These are phyloP conservation scores for Loripinus fragilis DNA, from an alignment of 2,888 invertebrate species.

Conservation along the genomic window DNA sequence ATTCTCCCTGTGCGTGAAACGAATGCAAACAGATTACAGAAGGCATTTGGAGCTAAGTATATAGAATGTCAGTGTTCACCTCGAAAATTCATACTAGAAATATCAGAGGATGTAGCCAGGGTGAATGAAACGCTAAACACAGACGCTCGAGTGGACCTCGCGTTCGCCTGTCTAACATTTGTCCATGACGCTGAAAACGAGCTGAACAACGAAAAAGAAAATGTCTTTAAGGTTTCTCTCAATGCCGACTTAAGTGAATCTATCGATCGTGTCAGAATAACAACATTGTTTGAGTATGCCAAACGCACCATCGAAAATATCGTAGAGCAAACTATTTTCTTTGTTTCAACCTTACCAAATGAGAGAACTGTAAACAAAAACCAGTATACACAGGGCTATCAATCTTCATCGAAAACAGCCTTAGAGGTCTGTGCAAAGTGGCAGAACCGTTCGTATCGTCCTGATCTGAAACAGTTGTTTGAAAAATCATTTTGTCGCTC, in stretches of 20 bases:
- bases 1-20: slow-evolving; percentile 46
- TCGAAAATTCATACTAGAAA: slow-evolving; percentile 66
- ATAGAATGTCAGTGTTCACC: slow-evolving; percentile 64
- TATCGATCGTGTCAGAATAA: slow-evolving; percentile 42
- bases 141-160: background rate
- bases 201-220: slow-evolving; percentile 48
- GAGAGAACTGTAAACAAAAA: slow-evolving; percentile 17
- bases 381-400: too few relatives aligned
- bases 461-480: slow-evolving; percentile 25
- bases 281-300: slow-evolving; percentile 61
- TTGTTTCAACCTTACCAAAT: slow-evolving; percentile 49
- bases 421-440: slow-evolving; percentile 37
- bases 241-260: slow-evolving; percentile 46
- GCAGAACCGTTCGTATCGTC: slow-evolving; percentile 30
- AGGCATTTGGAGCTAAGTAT: slow-evolving; percentile 48
- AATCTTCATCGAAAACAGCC: background rate
- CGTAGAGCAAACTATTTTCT: slow-evolving; percentile 51
- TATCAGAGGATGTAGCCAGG: slow-evolving; percentile 44
- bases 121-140: background rate
- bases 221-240: slow-evolving; percentile 54
- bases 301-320: slow-evolving; percentile 60
- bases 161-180: slow-evolving; percentile 43
- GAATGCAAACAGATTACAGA: slow-evolving; percentile 22
- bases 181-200: slow-evolving; percentile 50
- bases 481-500: background rate